A percentile compares a stretch with the other conserved stretches of the same genome.
Conservation (phyloP, 1,140 invertebrate species). For the Dryas iulia region DNA sequence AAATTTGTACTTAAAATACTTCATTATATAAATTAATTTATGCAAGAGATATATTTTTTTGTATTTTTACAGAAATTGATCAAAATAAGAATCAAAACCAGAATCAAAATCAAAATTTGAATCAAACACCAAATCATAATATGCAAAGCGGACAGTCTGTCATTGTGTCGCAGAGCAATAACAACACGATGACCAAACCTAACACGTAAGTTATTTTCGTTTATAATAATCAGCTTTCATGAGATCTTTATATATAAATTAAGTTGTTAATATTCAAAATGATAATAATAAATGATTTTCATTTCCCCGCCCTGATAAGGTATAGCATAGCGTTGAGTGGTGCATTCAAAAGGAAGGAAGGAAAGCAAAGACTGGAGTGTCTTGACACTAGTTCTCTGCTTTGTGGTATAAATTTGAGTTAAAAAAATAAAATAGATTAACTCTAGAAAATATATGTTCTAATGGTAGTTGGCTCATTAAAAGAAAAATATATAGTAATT, state of each 20-base stretch:
- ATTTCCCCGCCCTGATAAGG: neutral
- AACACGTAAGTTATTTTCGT: conserved; percentile 43
- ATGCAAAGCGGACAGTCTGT: conserved; percentile 63
- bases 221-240: neutral
- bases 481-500: too few relatives aligned
- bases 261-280: too few relatives aligned
- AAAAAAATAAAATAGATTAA: too few relatives aligned
- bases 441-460: too few relatives aligned
- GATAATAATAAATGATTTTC: too few relatives aligned
- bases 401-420: too few relatives aligned
- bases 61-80: conserved; percentile 25
- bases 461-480: too few relatives aligned
- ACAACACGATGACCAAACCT: conserved; percentile 39
- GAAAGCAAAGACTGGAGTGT: neutral
- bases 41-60: neutral
- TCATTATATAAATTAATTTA: too few relatives aligned
- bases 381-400: neutral
- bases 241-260: too few relatives aligned
- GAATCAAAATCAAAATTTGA: conserved; percentile 30
- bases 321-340: neutral
- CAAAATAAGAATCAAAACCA: conserved; percentile 17
- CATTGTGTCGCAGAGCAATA: conserved; percentile 73
- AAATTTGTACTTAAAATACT: too few relatives aligned
- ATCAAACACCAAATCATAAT: conserved; percentile 33
- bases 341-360: too few relatives aligned